phyloP scores from a whole-genome alignment of 2,113 vertebrate species.

The Nibea coibor region DNA sequence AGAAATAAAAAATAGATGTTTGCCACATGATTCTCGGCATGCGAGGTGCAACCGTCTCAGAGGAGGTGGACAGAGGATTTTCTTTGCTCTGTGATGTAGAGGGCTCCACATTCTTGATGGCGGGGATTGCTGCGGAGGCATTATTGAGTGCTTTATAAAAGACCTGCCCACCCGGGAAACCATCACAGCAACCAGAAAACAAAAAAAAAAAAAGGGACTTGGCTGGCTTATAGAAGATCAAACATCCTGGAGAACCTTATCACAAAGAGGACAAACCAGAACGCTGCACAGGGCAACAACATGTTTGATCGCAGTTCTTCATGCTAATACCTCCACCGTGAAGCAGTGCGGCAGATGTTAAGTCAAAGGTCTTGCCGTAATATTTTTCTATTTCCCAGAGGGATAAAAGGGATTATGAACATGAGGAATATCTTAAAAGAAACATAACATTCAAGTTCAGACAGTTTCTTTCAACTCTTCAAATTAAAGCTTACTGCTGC shows the following conservation, averaged over 20 bases:
- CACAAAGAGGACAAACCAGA: slow-evolving; percentile 28
- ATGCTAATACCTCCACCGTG: slow-evolving; percentile 4
- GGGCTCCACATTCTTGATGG: slow-evolving; percentile 54
- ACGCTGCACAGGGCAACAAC: slow-evolving; percentile 9
- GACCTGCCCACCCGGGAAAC: slow-evolving; percentile 65
- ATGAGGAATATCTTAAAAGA: slow-evolving; percentile 16
- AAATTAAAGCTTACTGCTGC: background rate
- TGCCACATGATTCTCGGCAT: slow-evolving; percentile 49
- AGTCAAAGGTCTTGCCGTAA: background rate
- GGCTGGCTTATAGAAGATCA: slow-evolving; percentile 64
- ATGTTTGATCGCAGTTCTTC: slow-evolving; percentile 37
- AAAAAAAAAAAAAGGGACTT: slow-evolving; percentile 60
- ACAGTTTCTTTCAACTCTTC: background rate
- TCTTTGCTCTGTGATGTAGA: slow-evolving; percentile 59
- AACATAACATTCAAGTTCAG: background rate
- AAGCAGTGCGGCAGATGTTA: background rate
- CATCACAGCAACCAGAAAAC: slow-evolving; percentile 62
- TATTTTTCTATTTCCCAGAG: background rate
- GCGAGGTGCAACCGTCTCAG: slow-evolving; percentile 52
- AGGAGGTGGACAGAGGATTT: slow-evolving; percentile 62
- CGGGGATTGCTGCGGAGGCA: slow-evolving; percentile 59
- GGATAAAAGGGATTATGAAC: slow-evolving; percentile 27
- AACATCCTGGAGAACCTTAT: slow-evolving; percentile 54
- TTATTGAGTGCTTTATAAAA: slow-evolving; percentile 74
- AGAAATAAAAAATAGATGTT: slow-evolving; percentile 67